Base-by-base conservation (phyloP, 2,797 vertebrate genomes). In the Gymnoscopelus braueri region DNA sequence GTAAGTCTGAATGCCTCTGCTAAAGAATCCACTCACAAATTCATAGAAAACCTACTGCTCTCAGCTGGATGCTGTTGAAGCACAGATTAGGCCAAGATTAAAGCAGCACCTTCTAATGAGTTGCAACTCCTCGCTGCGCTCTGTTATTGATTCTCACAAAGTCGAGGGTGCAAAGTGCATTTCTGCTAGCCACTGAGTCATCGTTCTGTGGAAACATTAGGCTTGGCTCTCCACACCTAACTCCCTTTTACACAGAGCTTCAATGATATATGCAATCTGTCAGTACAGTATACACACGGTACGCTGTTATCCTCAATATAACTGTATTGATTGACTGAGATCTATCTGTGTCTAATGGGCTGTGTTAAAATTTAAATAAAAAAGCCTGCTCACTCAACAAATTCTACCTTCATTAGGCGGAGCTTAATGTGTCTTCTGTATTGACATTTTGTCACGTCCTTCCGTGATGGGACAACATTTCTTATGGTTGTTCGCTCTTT, bases 1-100 rank as follows among this genome's bases (percentile, higher is more conserved):
- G 98, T 99, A 88, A 95, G 95, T 82, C 71, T 0, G 7, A 12
- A 26, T 61, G 60, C 5, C 8, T 70, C 73, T 9, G 48, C 52
- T 69, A 55, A 52, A 82, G 66, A 75, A 60, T 73, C 52, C 50
- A 69, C 48, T 86, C 71, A 77, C 23, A 50, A 69, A 60, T 70
- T 74, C 60, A 72, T 79, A 55, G 54, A 53, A 39, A 23, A 35
- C 62, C 60, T 24, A 72, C 19, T 32, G 50, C 61, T 75, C 24
- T 26, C 59, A 52, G 57, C 54, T 65, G 72, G 82, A 71, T 60
- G 68, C 73, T 49, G 19, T 49, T 57, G 23, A n/a, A 48, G 56
- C 75, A 47, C 79, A 78, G 72, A 81, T 85, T 80, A 64, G 70
- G 75, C 29, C 59, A 39, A 74, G 72, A 86, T 89, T 88, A 75